Evolutionary conservation across 2,113 vertebrate species (phyloP), one percentile per base, ranked within the genome.

Genomic region (Elachura formosa): DNA sequence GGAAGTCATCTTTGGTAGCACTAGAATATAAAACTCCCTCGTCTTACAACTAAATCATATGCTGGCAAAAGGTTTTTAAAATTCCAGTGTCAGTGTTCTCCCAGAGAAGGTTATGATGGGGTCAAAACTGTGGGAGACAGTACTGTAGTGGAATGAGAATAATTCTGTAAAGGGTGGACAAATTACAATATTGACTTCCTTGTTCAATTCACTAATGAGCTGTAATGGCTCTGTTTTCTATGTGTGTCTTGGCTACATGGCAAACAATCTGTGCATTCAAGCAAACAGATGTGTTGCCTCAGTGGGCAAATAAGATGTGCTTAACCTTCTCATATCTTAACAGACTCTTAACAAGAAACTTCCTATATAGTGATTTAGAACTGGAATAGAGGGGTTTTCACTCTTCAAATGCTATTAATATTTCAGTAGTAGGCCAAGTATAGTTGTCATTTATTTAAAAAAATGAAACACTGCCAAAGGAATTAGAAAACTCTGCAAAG

Each of bases 41-140:
- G 58, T 92, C 54, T 34, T 77, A 56, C 46, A 96, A 86, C 56
- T 54, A 95, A 87, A 84, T 88, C 38, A 84, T 89, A 85, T 49
- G 45, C 20, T 85, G 33, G 46, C 17, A 95, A 96, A 95, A 76
- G 55, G 52, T 69, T 55, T 75, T 83, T 91, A 87, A 92, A 93
- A 76, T 69, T 96, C 94, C 28, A 34, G 28, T 86, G 33, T n/a
- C 80, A 62, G 3, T 93, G 46, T 31, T 77, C 31, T 87, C 41
- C 41, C 18, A 87, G 34, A 13, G 80, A 93, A 72, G 45, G 41
- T 83, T 90, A 62, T 8, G 4, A 84, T 43, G 46, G 49, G 46
- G 34, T 94, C 58, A 82, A 51, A 61, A 36, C 12, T 28, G 31
- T 45, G 29, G 33, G 38, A 78, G 45, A 26, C 6, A 45, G 28